Evolutionary conservation across 2,888 invertebrate species (phyloP), one percentile per base, ranked within the genome.

Genomic region (Blastobasis adustella): DNA sequence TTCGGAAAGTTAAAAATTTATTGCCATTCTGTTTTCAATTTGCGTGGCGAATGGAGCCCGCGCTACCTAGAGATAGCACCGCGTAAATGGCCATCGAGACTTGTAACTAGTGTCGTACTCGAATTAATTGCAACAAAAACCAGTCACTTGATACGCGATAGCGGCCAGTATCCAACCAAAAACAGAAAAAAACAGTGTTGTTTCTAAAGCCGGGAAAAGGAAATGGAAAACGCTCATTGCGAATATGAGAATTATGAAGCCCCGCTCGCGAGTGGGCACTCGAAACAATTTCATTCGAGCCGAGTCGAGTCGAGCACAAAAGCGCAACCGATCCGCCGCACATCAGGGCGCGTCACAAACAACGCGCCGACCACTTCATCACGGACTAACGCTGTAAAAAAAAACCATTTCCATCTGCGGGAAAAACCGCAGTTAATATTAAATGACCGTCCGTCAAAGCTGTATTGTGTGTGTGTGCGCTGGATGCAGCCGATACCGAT

Each of bases 381-480:
- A 85, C 82, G 63, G 72, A 75, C 76, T 82, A 79, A 82, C 83
- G 73, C 71, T 61, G 65, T 67, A 78, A 78, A 82, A 50, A 86
- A 49, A 86, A 84, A 85, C 82, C 79, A 83, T 84, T 86, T 82
- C 82, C 87, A 87, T 86, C 84, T 86, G 85, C 76, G 83, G 23
- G 82, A 76, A 81, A 84, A 86, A 86, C 87, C 87, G 73, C 88
- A 85, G 88, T 87, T 84, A 87, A 88, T 88, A 88, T 87, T 87
- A 88, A 87, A 88, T 86, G 86, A 85, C 77, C 84, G 83, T 86
- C 77, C 82, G 82, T 87, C 88, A 88, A 88, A 87, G 82, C 82
- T 79, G 80, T 82, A 82, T 84, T 81, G 84, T 80, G 71, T 66
- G 58, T 70, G 63, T 73, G 66, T 79, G 73, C 68, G 79, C 76